Conservation (phyloP, 1,140 invertebrate genomes). For the Apocrypta bakeri region DNA sequence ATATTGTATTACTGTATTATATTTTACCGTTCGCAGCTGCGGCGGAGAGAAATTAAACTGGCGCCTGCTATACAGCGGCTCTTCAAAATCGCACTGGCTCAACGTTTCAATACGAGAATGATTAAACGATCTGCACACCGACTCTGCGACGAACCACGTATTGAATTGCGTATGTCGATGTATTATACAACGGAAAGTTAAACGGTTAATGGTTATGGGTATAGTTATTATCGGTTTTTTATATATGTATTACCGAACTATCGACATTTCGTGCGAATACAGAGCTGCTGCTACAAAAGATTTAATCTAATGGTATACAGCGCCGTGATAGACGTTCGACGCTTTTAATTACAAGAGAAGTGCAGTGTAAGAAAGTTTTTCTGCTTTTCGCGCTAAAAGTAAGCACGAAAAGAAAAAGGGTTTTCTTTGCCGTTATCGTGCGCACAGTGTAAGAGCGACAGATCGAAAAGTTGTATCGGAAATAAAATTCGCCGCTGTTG, state of each 20-base stretch:
- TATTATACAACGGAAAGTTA: too few relatives aligned
- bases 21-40: background rate
- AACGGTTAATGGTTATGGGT: background rate
- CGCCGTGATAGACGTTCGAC: background rate
- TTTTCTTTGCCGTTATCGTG: background rate
- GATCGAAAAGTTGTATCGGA: conserved; percentile 16
- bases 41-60: background rate
- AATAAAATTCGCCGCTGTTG: conserved; percentile 44
- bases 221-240: background rate
- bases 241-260: background rate
- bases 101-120: background rate
- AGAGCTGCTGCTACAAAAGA: too few relatives aligned
- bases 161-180: too few relatives aligned
- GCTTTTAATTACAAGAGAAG: background rate
- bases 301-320: too few relatives aligned
- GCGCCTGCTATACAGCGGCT: background rate
- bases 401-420: too few relatives aligned
- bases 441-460: background rate
- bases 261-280: background rate
- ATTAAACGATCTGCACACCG: background rate
- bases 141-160: too few relatives aligned
- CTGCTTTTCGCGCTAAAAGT: too few relatives aligned
- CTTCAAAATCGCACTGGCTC: too few relatives aligned
- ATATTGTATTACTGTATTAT: background rate
- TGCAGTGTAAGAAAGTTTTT: background rate